Conservation (phyloP, 2,888 invertebrate species). For the Brachylomia viminalis region DNA sequence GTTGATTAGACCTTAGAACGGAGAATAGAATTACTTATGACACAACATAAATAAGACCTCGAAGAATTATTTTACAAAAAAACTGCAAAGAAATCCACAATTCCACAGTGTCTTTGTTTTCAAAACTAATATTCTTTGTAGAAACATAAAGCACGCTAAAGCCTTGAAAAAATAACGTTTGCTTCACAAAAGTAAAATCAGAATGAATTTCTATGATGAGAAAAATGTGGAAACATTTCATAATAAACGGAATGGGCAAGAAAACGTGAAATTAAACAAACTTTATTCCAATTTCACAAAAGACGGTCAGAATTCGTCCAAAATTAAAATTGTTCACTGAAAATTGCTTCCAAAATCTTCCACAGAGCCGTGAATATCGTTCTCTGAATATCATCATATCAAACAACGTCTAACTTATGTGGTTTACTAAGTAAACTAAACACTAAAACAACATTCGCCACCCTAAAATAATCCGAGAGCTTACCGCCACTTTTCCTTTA, state of each 20-base stretch:
- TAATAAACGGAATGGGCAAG: background rate
- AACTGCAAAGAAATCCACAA: background rate
- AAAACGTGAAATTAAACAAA: background rate
- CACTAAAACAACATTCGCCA: conserved; percentile 36
- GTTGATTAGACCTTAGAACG: background rate
- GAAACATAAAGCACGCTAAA: too few relatives aligned
- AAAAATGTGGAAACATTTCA: conserved; percentile 15
- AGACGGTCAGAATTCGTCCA: background rate
- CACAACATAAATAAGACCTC: background rate
- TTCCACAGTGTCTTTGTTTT: background rate
- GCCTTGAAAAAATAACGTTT: conserved; percentile 26
- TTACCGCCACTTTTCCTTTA: conserved; percentile 65
- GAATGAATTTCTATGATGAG: conserved; percentile 6
- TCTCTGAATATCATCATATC: conserved; percentile 19
- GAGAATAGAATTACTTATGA: background rate
- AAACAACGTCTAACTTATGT: conserved; percentile 17
- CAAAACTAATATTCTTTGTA: conserved; percentile 10
- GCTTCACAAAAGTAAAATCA: background rate
- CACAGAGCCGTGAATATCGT: background rate
- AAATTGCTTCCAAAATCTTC: background rate
- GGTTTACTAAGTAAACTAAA: conserved; percentile 35
- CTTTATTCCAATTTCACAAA: background rate
- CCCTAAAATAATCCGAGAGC: conserved; percentile 53
- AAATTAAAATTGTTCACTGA: conserved; percentile 10
- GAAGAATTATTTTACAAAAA: background rate